Evolutionary conservation across 2,888 invertebrate genomes (phyloP).

Genomic region (Notodonta ziczac): DNA sequence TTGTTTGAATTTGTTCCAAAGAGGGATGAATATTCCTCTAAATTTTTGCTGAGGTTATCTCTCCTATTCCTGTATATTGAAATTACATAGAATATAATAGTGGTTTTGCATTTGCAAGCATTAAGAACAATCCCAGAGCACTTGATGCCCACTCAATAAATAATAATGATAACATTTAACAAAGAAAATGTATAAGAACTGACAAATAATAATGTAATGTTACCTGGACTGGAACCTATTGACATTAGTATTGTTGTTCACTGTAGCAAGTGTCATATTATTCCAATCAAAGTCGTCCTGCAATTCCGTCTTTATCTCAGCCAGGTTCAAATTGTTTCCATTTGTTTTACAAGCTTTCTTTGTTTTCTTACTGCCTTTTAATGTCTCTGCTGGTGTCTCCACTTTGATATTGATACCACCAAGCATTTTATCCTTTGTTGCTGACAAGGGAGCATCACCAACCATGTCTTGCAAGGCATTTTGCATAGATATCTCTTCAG

Average conservation of each 20-base stretch:
- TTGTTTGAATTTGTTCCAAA: conserved; percentile 77
- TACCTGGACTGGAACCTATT: conserved; percentile 76
- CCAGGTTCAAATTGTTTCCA: conserved; percentile 55
- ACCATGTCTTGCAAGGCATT: conserved; percentile 58
- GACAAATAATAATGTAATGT: conserved; percentile 20
- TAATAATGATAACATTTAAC: neutral
- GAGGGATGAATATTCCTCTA: conserved; percentile 72
- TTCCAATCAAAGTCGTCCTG: conserved; percentile 79
- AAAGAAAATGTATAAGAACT: neutral
- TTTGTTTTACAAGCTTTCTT: conserved; percentile 59
- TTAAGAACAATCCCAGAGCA: neutral
- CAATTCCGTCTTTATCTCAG: conserved; percentile 78
- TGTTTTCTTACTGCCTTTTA: conserved; percentile 55
- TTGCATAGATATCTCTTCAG: conserved; percentile 58
- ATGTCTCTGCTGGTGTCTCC: conserved; percentile 54
- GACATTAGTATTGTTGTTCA: conserved; percentile 69
- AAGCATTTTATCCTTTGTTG: conserved; percentile 71
- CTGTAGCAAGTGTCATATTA: conserved; percentile 77
- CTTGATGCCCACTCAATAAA: neutral
- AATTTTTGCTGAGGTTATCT: conserved; percentile 76
- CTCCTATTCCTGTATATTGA: conserved; percentile 77
- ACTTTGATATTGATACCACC: conserved; percentile 76
- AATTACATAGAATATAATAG: conserved; percentile 37
- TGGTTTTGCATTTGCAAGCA: neutral
- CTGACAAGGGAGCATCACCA: conserved; percentile 40